Conservation (phyloP, 1,140 invertebrate genomes). For the Chironomus tepperi region DNA sequence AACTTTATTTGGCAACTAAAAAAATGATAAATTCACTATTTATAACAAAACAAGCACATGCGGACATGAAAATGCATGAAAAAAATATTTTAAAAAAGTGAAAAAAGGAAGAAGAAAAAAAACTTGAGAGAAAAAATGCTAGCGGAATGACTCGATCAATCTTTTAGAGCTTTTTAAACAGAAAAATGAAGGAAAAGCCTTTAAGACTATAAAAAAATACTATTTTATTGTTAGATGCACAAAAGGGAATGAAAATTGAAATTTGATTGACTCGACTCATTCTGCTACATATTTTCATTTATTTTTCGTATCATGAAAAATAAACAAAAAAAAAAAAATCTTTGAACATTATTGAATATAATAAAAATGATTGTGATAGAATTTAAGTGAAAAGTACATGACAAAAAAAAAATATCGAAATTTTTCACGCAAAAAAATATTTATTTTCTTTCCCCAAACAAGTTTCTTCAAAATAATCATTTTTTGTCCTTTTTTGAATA, state of each 20-base stretch:
- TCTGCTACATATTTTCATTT: constrained; percentile 4
- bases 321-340: not conserved
- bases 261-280: not conserved
- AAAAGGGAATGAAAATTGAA: not conserved
- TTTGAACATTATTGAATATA: not conserved
- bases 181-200: not conserved
- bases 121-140: not conserved
- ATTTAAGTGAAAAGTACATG: not conserved
- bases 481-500: not conserved
- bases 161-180: not conserved
- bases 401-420: constrained; percentile 6
- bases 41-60: no score
- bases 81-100: no score
- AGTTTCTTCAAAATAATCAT: no score
- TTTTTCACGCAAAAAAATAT: not conserved
- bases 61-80: no score
- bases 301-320: constrained; percentile 9
- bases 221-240: not conserved
- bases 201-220: no score
- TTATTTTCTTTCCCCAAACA: not conserved
- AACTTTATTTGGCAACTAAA: no score
- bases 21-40: no score
- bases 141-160: not conserved
- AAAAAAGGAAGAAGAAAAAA: no score
- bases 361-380: constrained; percentile 14